Evolutionary conservation across 2,797 vertebrate species (phyloP), one percentile per base, ranked within the genome.

Genomic region (Periophthalmus magnuspinnatus): DNA sequence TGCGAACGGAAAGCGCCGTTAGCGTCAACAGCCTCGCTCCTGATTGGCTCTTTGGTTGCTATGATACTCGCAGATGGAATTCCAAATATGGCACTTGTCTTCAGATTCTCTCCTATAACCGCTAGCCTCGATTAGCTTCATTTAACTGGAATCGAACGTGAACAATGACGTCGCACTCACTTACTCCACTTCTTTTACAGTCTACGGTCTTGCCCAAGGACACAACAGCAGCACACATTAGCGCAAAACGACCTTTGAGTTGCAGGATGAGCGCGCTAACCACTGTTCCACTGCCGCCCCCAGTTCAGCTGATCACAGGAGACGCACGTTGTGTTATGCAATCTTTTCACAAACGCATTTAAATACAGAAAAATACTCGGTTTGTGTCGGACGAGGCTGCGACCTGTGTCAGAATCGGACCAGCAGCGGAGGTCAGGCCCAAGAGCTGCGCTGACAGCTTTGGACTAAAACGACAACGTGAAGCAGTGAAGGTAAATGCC

Each of bases 401-500:
- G 45, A 6, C 22, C 52, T 9, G 21, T 41, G 22, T 76, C 65
- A 47, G 45, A 11, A 64, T 65, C 32, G 2, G 19, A 38, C 65
- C 71, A 24, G 57, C 66, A 63, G 58, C 48, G 50, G 21, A 13
- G 11, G 52, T 45, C 66, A 80, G 76, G 71, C 76, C 32, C 55
- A 7, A n/a, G 63, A 33, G n/a, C 63, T n/a, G 61, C 4, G 38
- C 58, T 73, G 38, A 50, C 56, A 47, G 62, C 65, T 36, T 19
- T 65, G 67, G 60, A 54, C 38, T 11, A 72, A 68, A 69, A n/a
- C 2, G 66, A 81, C 78, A 80, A 77, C 84, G 69, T 72, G 34
- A 41, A 36, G 65, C 64, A 66, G 64, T 71, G 65, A 65, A 84
- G 74, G 67, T 50, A 72, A 81, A 79, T 52, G 77, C 80, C 56